Base-by-base conservation (phyloP, 1,140 invertebrate genomes). In the Sarcophaga bullata region DNA sequence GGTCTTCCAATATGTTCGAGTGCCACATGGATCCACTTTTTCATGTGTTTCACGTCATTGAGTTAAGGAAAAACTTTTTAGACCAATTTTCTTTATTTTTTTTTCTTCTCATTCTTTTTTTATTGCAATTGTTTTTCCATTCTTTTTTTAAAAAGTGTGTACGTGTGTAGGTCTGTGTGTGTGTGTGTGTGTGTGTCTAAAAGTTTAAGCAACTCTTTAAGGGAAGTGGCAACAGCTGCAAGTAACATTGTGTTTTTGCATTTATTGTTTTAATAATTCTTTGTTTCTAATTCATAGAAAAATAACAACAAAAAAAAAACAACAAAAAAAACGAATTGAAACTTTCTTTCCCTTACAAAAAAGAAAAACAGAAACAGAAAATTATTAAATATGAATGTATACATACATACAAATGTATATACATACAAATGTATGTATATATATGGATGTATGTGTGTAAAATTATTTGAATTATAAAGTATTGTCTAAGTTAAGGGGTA, bases 141-240 rank as follows among this genome's bases (percentile, higher is more conserved):
- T 37, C 4, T 4, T 4, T 37, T 37, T 37, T 37, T 37, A 37
- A 4, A 37, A 4, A 2, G 25, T 37, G 4, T 37, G 25, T 4
- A 4, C 4, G 4, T 37, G 25, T 1, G 25, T 37, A 37, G 1
- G 25, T 37, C 1, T 37, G 4, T 37, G 25, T 37, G 25, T 37
- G 25, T 37, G 4, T 37, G 25, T 37, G 25, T 37, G 4, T 37
- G 25, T 37, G 25, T 68, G n/a, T 25, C n/a, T 19, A 78, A 78
- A 78, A 78, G 75, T 78, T 78, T 49, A 78, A 78, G n/a, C 19
- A 78, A 78, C 75, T 48, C 52, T 68, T 58, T 50, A 78, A 78
- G 75, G 75, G 75, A n/a, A 78, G 75, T 78, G 75, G 75, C 19
- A 78, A 78, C 75, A 78, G 75, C 75, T 78, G 75, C 48, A 50